Evolutionary conservation across 2,113 vertebrate genomes (phyloP).

Genomic region (Todiramphus saurophagus): DNA sequence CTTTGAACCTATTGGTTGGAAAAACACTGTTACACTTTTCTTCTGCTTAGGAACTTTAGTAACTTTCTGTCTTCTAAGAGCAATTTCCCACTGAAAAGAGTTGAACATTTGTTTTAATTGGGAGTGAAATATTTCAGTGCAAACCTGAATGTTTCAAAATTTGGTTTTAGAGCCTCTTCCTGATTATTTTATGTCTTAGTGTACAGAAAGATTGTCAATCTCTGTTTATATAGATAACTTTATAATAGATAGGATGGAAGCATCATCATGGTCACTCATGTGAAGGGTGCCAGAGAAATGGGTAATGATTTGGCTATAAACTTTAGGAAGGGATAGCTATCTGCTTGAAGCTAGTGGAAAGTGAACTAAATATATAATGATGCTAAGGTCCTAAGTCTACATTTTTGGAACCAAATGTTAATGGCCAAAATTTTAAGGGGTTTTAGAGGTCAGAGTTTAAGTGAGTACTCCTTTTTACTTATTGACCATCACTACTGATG

Average conservation of each 20-base stretch:
- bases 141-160: neutral
- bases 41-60: neutral
- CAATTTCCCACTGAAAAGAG: neutral
- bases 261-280: neutral
- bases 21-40: neutral
- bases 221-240: rapidly evolving
- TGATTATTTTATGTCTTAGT: neutral
- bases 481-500: neutral
- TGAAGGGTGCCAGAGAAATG: neutral
- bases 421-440: rapidly evolving
- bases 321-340: neutral
- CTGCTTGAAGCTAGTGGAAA: neutral
- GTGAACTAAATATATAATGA: neutral
- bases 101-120: neutral
- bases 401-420: neutral
- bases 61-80: neutral
- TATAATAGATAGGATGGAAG: neutral
- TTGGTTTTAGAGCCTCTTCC: neutral
- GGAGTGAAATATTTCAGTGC: neutral
- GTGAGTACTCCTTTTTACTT: neutral
- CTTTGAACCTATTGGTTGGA: neutral
- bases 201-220: neutral
- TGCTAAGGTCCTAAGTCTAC: neutral
- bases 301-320: neutral
- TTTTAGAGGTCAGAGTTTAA: neutral